phyloP scores from a whole-genome alignment of 2,113 vertebrate genomes.

The Vulpes vulpes region DNA sequence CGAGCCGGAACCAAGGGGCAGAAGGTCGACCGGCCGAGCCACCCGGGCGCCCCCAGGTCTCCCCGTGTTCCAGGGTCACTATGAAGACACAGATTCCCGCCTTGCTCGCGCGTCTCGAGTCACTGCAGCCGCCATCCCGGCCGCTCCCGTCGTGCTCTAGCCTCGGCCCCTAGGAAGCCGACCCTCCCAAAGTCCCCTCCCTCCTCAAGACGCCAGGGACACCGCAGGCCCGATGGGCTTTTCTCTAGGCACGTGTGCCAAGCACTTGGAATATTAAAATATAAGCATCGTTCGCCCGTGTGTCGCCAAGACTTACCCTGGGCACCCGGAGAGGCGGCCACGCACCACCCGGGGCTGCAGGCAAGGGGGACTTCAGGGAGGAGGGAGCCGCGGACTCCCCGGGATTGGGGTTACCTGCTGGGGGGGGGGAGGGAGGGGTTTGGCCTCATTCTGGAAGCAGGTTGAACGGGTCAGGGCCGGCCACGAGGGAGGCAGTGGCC shows the following conservation, averaged over 20 bases:
- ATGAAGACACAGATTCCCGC: background rate
- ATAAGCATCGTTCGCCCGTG: background rate
- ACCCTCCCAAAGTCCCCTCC: background rate
- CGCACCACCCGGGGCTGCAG: accelerated
- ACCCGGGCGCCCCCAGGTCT: background rate
- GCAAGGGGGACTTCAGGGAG: background rate
- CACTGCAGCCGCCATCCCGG: background rate
- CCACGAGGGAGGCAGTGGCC: accelerated
- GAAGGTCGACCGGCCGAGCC: background rate
- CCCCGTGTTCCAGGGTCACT: background rate
- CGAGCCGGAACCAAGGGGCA: background rate
- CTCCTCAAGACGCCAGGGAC: background rate
- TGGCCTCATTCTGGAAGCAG: background rate
- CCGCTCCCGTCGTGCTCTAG: background rate
- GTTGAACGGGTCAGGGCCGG: background rate
- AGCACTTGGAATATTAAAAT: background rate
- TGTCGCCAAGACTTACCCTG: background rate
- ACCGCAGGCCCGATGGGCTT: background rate
- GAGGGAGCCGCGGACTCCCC: background rate
- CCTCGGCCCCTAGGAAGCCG: background rate
- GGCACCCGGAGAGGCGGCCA: background rate
- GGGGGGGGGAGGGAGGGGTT: background rate
- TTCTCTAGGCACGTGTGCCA: background rate
- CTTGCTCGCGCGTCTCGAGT: background rate
- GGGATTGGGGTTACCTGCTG: background rate